Percentiles rank a stretch among this genome's conserved stretches.
These are phyloP conservation scores for Esox niger DNA, from an alignment of 2,113 vertebrate genomes.

Conservation along the genomic window DNA sequence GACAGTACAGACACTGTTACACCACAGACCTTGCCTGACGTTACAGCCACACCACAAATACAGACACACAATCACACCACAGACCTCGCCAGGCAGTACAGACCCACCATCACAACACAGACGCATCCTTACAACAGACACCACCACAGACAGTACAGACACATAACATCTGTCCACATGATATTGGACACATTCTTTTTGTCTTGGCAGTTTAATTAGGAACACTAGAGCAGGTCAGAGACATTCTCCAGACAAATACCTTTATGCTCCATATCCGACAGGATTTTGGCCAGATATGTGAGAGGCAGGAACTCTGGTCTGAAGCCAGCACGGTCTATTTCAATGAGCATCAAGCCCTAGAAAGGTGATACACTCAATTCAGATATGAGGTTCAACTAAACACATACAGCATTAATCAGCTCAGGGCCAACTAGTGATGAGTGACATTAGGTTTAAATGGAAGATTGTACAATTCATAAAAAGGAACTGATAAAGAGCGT, in stretches of 20 bases:
- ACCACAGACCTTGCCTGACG: too few species aligned
- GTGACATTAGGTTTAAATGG: too few species aligned
- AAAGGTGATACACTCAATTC: neutral
- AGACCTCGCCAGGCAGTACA: too few species aligned
- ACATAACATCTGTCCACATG: too few species aligned
- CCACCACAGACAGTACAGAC: conserved; percentile 12
- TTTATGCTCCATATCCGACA: conserved; percentile 81
- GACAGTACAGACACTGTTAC: neutral
- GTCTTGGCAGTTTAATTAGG: conserved; percentile 5
- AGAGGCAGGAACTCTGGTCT: conserved; percentile 87
- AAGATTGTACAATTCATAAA: too few species aligned
- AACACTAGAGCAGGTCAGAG: neutral
- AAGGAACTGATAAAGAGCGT: too few species aligned
- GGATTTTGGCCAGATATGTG: conserved; percentile 79
- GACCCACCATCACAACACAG: neutral
- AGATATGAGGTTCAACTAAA: neutral
- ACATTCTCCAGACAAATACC: conserved; percentile 48
- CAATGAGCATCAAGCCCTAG: conserved; percentile 67
- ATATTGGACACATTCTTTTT: too few species aligned
- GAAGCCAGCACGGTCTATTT: conserved; percentile 65
- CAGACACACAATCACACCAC: too few species aligned
- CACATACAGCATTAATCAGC: neutral
- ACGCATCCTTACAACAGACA: neutral
- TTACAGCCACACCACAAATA: neutral
- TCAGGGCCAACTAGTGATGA: too few species aligned